phyloP scores from a whole-genome alignment of 2,888 invertebrate species.

The Drosophila mettleri region DNA sequence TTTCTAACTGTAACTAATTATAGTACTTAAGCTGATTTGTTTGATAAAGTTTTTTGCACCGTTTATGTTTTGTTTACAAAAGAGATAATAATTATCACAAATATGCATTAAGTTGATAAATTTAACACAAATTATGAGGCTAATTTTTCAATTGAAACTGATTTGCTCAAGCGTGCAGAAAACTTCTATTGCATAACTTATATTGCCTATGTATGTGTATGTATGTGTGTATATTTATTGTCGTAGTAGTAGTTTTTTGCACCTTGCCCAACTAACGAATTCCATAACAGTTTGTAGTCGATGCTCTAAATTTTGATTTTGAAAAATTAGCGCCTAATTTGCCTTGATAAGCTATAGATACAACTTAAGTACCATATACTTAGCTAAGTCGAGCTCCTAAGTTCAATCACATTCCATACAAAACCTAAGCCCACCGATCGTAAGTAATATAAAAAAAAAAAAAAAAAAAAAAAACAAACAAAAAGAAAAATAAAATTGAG shows the following conservation, averaged over 20 bases:
- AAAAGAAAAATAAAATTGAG: conserved; percentile 33
- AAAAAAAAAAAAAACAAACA: too few relatives aligned
- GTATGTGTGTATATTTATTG: conserved; percentile 47
- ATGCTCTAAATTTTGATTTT: conserved; percentile 11
- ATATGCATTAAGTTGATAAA: conserved; percentile 44
- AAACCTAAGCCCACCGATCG: conserved; percentile 56
- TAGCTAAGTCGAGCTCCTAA: conserved; percentile 47
- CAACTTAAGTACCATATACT: conserved; percentile 43
- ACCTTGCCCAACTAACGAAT: conserved; percentile 46
- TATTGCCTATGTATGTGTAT: conserved; percentile 45
- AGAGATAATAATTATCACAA: conserved; percentile 20
- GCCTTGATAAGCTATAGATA: conserved; percentile 2
- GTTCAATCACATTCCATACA: conserved; percentile 71
- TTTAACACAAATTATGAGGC: conserved; percentile 50
- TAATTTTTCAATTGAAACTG: conserved; percentile 53
- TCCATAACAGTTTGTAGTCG: conserved; percentile 46
- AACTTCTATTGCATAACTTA: conserved; percentile 77
- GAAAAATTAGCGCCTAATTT: conserved; percentile 63
- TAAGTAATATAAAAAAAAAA: conserved; percentile 44
- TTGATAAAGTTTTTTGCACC: conserved; percentile 82
- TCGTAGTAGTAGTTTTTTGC: conserved; percentile 79
- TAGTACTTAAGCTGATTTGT: conserved; percentile 38
- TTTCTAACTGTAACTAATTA: conserved; percentile 67
- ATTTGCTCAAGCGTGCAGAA: conserved; percentile 74
- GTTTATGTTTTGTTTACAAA: conserved; percentile 52